Evolutionary conservation across 2,113 vertebrate species (phyloP).

Genomic region (Lynx canadensis): DNA sequence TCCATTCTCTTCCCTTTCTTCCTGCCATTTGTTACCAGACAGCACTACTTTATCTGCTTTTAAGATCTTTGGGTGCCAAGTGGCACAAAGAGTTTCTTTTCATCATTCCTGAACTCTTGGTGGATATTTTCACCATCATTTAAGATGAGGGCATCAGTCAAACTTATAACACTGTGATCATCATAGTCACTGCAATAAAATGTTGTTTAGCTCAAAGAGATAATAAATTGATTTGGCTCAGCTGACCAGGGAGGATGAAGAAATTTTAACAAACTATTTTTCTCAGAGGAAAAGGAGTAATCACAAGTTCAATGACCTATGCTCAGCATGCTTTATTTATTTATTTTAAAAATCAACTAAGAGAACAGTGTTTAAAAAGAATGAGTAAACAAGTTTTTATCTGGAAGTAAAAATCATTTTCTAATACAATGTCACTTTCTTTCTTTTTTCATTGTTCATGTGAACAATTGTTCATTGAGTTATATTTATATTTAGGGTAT

Average conservation of each 20-base stretch:
- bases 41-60: background rate
- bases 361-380: slow-evolving; percentile 8
- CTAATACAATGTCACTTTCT: background rate
- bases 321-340: background rate
- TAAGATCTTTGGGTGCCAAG: background rate
- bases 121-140: slow-evolving; percentile 11
- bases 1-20: background rate
- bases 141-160: background rate
- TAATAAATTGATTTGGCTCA: background rate
- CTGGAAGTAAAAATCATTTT: slow-evolving; percentile 49
- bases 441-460: slow-evolving; percentile 3
- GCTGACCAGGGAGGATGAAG: background rate
- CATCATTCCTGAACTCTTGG: background rate
- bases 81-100: slow-evolving; percentile 22
- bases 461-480: background rate
- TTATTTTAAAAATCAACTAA: background rate
- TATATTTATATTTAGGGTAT: background rate
- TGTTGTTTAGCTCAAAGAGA: slow-evolving; percentile 26
- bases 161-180: background rate
- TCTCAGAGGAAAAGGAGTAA: slow-evolving; percentile 14
- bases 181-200: slow-evolving; percentile 28
- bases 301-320: background rate
- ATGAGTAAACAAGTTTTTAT: background rate
- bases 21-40: background rate
- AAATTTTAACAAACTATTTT: slow-evolving; percentile 14